These are phyloP conservation scores for Actenoides lindsayi DNA, from an alignment of 2,113 vertebrate genomes.

Conservation along the genomic window DNA sequence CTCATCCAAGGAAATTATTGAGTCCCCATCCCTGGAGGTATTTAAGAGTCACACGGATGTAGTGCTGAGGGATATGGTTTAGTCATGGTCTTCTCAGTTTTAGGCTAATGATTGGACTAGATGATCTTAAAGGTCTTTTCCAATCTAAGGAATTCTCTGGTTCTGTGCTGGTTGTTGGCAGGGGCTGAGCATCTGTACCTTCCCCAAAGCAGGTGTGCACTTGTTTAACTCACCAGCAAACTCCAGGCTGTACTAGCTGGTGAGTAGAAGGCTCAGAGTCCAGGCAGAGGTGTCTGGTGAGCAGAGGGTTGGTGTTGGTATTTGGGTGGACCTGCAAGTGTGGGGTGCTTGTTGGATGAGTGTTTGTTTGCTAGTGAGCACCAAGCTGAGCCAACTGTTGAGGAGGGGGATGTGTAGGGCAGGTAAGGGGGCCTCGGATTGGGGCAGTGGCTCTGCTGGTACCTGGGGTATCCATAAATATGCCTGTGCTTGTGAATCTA, in stretches of 20 bases:
- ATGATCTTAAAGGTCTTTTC: no score
- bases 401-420: background rate
- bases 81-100: no score
- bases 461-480: rapidly evolving
- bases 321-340: background rate
- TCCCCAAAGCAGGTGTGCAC: rapidly evolving
- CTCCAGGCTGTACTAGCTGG: background rate
- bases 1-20: no score
- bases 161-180: background rate
- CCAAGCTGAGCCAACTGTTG: background rate
- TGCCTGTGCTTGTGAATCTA: background rate
- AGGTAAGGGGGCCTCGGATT: background rate
- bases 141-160: no score
- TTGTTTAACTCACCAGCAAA: background rate
- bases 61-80: no score
- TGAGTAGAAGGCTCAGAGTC: background rate
- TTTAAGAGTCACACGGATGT: no score
- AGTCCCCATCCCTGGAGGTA: no score
- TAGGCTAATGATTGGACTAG: no score
- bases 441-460: background rate
- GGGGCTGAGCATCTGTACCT: background rate
- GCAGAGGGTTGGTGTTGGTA: background rate
- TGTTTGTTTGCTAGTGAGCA: background rate
- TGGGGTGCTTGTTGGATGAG: background rate
- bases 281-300: background rate